phyloP scores from a whole-genome alignment of 2,888 invertebrate genomes.

The Ernsta delagoae region DNA sequence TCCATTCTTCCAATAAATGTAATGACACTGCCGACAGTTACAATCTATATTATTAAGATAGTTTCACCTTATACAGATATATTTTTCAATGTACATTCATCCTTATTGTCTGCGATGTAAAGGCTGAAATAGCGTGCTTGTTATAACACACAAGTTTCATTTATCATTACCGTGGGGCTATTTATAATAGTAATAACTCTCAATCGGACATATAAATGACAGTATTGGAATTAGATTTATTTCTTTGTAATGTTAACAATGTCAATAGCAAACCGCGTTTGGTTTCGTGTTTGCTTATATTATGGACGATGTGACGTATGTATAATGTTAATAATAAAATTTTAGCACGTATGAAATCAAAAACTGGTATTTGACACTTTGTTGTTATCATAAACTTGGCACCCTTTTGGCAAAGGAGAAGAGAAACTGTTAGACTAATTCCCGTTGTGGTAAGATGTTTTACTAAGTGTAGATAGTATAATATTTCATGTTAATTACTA shows the following conservation, averaged over 20 bases:
- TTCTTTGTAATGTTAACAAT: slow-evolving; percentile 2
- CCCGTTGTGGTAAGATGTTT: no score
- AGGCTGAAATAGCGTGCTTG: not conserved
- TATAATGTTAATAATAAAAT: not conserved
- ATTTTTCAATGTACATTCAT: not conserved
- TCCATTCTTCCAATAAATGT: slow-evolving; percentile 8
- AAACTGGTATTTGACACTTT: no score
- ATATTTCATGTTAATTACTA: no score
- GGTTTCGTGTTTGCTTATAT: not conserved
- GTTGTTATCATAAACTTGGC: no score
- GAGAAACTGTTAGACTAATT: no score
- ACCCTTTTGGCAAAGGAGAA: no score
- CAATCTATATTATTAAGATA: slow-evolving; percentile 13
- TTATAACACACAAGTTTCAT: slow-evolving; percentile 8
- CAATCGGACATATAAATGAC: slow-evolving; percentile 23
- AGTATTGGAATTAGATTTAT: slow-evolving; percentile 24
- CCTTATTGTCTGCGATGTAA: not conserved
- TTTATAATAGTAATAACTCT: slow-evolving; percentile 21
- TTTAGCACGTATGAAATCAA: no score
- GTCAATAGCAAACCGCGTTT: not conserved
- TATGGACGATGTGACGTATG: not conserved
- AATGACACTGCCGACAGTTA: slow-evolving; percentile 11
- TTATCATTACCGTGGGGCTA: slow-evolving; percentile 17
- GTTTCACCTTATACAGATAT: not conserved
- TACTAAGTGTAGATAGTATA: no score